Conservation (phyloP, 2,797 vertebrate species). For the Mionectes olivaceus region DNA sequence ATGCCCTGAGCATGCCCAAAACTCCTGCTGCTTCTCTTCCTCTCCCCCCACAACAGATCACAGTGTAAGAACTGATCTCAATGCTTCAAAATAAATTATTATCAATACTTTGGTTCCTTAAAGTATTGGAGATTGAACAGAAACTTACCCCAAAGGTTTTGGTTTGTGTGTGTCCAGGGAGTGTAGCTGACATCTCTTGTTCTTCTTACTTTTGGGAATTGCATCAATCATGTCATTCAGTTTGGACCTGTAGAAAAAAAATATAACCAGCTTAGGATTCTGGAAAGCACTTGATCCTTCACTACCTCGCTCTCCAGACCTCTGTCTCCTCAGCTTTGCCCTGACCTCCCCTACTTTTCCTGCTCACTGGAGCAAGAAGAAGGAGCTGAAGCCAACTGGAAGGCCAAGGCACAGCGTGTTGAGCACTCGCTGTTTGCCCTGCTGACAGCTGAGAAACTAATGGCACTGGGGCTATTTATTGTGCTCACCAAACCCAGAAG, state of each 20-base stretch:
- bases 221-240: slow-evolving; percentile 95
- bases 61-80: not conserved
- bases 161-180: slow-evolving; percentile 98
- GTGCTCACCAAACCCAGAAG: not conserved
- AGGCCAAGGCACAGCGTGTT: not conserved
- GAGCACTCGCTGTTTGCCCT: not conserved
- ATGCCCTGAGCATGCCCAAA: not conserved
- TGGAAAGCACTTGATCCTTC: not conserved
- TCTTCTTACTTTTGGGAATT: slow-evolving; percentile 99
- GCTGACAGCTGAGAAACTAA: slow-evolving; percentile 8
- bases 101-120: not conserved
- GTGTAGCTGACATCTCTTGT: slow-evolving; percentile 97
- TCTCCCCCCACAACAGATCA: not conserved
- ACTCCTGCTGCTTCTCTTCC: not conserved
- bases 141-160: slow-evolving; percentile 95
- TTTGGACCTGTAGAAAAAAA: slow-evolving; percentile 85
- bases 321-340: not conserved
- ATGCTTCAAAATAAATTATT: not conserved
- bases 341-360: not conserved
- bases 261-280: not conserved
- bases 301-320: not conserved
- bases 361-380: slow-evolving; percentile 33
- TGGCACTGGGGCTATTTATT: not conserved
- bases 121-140: not conserved
- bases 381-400: slow-evolving; percentile 18